phyloP scores from a whole-genome alignment of 1,140 invertebrate species.

The Drosophila funebris region DNA sequence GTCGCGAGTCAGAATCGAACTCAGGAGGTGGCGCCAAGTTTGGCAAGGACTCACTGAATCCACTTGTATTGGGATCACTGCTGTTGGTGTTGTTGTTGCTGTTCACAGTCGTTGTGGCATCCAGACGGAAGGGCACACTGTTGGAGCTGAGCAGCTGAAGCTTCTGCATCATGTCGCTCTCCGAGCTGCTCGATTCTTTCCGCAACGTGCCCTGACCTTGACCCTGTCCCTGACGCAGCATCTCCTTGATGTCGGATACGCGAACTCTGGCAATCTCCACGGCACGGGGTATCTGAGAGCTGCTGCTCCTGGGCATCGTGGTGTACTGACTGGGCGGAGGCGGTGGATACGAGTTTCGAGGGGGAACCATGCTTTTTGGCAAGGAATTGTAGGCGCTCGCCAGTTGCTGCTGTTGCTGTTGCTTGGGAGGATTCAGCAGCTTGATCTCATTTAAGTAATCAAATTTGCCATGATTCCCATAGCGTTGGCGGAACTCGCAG shows the following conservation, averaged over 20 bases:
- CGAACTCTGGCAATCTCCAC: slow-evolving; percentile 79
- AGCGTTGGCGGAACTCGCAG: slow-evolving; percentile 86
- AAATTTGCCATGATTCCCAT: slow-evolving; percentile 84
- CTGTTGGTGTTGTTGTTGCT: slow-evolving; percentile 83
- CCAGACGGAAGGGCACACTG: slow-evolving; percentile 68
- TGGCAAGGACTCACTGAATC: slow-evolving; percentile 86
- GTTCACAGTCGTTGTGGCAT: slow-evolving; percentile 71
- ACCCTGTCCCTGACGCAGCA: slow-evolving; percentile 57
- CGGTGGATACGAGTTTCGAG: slow-evolving; percentile 86
- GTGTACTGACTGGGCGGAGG: slow-evolving; percentile 72
- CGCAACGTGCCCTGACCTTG: slow-evolving; percentile 54
- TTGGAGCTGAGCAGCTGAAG: slow-evolving; percentile 68
- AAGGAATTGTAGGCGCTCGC: slow-evolving; percentile 74
- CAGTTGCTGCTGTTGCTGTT: slow-evolving; percentile 17
- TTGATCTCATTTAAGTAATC: slow-evolving; percentile 83
- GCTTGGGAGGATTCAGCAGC: slow-evolving; percentile 78
- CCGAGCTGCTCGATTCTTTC: slow-evolving; percentile 77
- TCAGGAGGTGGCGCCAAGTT: slow-evolving; percentile 86
- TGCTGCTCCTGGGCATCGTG: slow-evolving; percentile 74
- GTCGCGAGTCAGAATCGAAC: slow-evolving; percentile 60
- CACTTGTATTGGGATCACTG: slow-evolving; percentile 73
- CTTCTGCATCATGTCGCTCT: slow-evolving; percentile 76
- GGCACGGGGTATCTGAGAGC: slow-evolving; percentile 70
- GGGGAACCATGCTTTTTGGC: slow-evolving; percentile 84
- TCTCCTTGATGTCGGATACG: slow-evolving; percentile 82